Conservation (phyloP, 2,797 vertebrate species). For the Sebastes itinus region DNA sequence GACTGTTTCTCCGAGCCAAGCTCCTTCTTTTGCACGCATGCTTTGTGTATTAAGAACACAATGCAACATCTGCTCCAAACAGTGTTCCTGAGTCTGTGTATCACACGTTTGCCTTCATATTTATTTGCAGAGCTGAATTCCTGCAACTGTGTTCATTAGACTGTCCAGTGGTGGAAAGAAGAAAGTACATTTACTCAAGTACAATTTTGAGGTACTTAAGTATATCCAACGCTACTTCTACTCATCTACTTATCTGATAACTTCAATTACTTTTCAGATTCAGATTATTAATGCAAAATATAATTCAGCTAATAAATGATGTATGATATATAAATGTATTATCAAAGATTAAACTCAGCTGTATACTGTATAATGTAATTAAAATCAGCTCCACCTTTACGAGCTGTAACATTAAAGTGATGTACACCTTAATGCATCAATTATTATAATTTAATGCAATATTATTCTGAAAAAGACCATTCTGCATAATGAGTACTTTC, state of each 20-base stretch:
- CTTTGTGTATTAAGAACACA: constrained; percentile 5
- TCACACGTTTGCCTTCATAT: background rate
- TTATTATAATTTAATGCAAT: no score
- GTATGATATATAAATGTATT: no score
- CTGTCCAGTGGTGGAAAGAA: background rate
- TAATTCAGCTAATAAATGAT: no score
- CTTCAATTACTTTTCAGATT: no score
- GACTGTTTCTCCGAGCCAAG: background rate
- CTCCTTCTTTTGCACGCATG: background rate
- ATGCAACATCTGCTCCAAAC: background rate
- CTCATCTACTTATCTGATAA: background rate
- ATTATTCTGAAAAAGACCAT: no score
- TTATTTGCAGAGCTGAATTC: background rate
- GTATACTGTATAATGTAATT: no score
- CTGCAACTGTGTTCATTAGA: background rate
- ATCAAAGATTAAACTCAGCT: no score
- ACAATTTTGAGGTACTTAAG: background rate
- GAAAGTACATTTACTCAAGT: background rate
- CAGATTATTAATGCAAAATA: no score
- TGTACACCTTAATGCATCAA: no score
- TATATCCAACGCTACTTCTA: background rate
- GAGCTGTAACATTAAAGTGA: no score
- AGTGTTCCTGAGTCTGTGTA: background rate
- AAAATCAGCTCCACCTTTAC: no score
- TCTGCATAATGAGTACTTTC: no score